Conservation (phyloP, 2,113 vertebrate genomes). For the Dicrurus megarhynchus region DNA sequence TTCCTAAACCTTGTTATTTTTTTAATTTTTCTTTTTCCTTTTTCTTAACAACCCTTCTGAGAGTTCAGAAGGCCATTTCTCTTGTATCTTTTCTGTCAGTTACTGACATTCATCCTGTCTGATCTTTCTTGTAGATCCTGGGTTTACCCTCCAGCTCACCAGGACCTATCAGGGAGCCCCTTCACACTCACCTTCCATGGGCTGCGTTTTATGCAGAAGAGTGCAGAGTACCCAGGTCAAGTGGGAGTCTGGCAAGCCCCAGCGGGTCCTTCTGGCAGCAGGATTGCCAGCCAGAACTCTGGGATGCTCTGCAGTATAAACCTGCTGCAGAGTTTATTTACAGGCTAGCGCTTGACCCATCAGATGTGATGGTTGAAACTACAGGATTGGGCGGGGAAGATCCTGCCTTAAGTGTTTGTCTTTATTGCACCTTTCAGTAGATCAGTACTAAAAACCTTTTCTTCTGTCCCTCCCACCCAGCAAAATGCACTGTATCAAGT, state of each 20-base stretch:
- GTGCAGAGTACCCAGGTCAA: not conserved
- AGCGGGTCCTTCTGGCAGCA: not conserved
- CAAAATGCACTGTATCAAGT: not conserved
- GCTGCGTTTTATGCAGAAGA: not conserved
- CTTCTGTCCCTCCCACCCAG: not conserved
- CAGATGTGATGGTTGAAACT: not conserved
- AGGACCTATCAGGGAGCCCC: accelerated
- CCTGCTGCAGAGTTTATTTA: not conserved
- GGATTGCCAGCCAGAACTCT: not conserved
- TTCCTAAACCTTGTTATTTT: not conserved
- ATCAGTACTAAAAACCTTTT: not conserved
- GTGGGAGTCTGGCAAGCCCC: not conserved
- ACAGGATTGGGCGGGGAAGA: not conserved
- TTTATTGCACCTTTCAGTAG: not conserved
- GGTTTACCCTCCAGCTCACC: not conserved
- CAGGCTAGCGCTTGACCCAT: not conserved
- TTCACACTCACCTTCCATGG: not conserved
- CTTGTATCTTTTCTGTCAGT: not conserved
- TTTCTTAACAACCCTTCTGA: not conserved
- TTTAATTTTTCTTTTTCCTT: not conserved
- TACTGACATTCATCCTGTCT: not conserved
- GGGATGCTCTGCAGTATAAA: not conserved
- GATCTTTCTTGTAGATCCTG: not conserved
- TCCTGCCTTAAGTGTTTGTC: not conserved
- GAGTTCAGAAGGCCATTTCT: not conserved